Evolutionary conservation across 23 tunicate species (phyloP), one percentile per base, ranked within the genome.

Genomic region (Diplosoma virens): DNA sequence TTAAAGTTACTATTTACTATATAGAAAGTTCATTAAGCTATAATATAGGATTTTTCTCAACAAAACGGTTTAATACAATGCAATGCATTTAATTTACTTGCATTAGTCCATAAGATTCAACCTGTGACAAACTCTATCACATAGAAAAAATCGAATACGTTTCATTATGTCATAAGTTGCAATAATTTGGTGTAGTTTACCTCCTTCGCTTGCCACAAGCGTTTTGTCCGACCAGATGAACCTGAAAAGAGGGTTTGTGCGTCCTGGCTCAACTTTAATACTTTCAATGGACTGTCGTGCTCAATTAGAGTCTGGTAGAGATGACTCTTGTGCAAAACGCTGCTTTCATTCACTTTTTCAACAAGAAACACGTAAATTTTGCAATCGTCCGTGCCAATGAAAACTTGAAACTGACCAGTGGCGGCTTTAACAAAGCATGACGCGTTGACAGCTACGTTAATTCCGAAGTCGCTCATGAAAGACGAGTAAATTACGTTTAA

Each of bases 211-310:
- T 25, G 25, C 96, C 96, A 89, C 0, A 89, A 55, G 35, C 86
- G 48, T 58, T 84, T 48, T 0, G 85, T 67, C 0, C 23, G 23
- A 33, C 97, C 97, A 0, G 22, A 3, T 1, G 97, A 84, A 1
- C 97, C 97, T 64, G 97, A 60, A 32, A 90, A 69, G 47, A 90
- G 60, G 20, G 73, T 18, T 9, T 23, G 41, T 9, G 79, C 47
- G 56, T 73, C 59, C 0, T 25, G 22, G 52, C 58, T 83, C 30
- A 90, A 36, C 2, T 32, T 36, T 7, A 90, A 59, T 32, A 58
- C 45, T 0, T 90, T 71, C 2, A 90, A 30, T 1, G 84, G 66
- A 45, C 78, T 74, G 20, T 55, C 25, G 64, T 84, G 97, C 5
- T 41, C 81, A 18, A 61, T 47, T 28, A 72, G 9, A 3, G 11